Evolutionary conservation across 30 jellyfish, hydroid and myxozoan genomes (phyloP).

Genomic region (Chrysaora quinquecirrha): DNA sequence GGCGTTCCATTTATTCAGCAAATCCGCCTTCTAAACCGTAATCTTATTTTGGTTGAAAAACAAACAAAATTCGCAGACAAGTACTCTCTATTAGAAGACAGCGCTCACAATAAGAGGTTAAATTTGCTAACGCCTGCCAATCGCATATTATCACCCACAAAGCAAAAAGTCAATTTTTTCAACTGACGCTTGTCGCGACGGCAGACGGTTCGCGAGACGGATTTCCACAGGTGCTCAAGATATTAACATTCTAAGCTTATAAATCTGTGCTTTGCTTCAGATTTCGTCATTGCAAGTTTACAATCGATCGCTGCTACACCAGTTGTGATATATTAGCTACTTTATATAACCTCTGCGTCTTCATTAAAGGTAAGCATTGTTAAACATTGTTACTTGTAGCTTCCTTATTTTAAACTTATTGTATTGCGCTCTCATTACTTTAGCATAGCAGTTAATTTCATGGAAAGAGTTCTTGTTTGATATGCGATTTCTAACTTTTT

Average conservation of each 20-base stretch:
- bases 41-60: constrained; percentile 18
- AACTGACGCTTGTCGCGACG: constrained; percentile 79
- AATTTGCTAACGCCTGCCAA: constrained; percentile 57
- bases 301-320: too few species aligned
- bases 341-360: too few species aligned
- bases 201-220: constrained; percentile 66
- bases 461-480: too few species aligned
- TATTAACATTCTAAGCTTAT: background rate
- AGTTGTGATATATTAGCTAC: too few species aligned
- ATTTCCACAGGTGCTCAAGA: constrained; percentile 61
- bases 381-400: too few species aligned
- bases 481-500: too few species aligned
- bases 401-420: too few species aligned
- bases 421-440: too few species aligned
- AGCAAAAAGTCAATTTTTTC: constrained; percentile 24
- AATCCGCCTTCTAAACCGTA: constrained; percentile 4
- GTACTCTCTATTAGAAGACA: constrained; percentile 21
- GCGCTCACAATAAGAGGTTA: constrained; percentile 49
- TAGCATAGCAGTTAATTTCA: too few species aligned
- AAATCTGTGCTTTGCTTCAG: too few species aligned
- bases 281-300: too few species aligned
- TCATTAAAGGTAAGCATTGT: too few species aligned
- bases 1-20: background rate
- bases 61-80: constrained; percentile 74
- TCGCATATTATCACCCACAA: constrained; percentile 48